phyloP scores from a whole-genome alignment of 2,113 vertebrate genomes.

The Antidorcas marsupialis region DNA sequence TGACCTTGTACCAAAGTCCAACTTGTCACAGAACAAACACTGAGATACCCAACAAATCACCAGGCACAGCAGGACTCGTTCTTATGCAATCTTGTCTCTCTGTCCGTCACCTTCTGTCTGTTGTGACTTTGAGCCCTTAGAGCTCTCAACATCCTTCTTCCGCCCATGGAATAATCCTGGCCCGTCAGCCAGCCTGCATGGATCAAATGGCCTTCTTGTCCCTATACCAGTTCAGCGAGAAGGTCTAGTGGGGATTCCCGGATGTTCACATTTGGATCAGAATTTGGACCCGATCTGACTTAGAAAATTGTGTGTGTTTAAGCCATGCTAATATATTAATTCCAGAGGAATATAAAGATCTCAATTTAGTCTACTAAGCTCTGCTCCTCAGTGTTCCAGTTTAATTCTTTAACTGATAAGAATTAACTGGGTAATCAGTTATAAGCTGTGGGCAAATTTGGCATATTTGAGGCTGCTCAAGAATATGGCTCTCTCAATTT shows the following conservation, averaged over 20 bases:
- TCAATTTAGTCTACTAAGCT: not conserved
- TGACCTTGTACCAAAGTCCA: constrained; percentile 89
- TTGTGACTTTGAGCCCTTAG: constrained; percentile 33
- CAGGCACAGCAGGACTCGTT: constrained; percentile 72
- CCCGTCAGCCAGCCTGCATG: fast-evolving
- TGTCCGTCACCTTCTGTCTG: constrained; percentile 32
- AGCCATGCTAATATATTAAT: not conserved
- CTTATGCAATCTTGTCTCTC: constrained; percentile 59
- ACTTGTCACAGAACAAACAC: constrained; percentile 85
- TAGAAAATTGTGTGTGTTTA: not conserved
- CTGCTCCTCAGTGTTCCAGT: not conserved
- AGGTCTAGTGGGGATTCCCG: not conserved
- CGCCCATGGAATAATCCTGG: fast-evolving
- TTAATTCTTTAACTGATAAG: not conserved
- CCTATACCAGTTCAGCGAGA: fast-evolving
- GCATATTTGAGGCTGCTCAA: not conserved
- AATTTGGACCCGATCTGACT: not conserved
- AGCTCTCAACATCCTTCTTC: not conserved
- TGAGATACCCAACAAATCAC: constrained; percentile 81
- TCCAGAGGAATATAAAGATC: not conserved
- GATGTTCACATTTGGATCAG: not conserved
- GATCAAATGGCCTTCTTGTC: fast-evolving
- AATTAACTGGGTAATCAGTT: not conserved
- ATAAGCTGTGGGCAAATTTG: not conserved
- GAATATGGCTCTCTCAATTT: not conserved